A percentile compares a stretch with the other conserved stretches of the same genome.
Conservation (phyloP, 2,797 vertebrate species). For the Bucorvus abyssinicus region DNA sequence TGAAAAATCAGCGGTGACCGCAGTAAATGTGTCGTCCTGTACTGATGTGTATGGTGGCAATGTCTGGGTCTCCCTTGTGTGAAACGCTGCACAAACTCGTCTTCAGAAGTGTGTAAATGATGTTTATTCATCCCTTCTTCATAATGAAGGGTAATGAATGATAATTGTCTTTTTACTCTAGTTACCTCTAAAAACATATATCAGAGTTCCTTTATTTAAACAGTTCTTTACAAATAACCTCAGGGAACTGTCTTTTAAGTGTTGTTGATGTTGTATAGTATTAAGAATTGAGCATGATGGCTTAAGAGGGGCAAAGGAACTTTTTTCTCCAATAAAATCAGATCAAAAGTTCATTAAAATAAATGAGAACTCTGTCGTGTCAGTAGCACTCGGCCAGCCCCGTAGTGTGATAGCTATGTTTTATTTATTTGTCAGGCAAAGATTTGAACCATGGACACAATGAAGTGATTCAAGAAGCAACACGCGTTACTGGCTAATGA, state of each 20-base stretch:
- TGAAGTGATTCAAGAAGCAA: conserved; percentile 38
- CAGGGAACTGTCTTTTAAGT: background rate
- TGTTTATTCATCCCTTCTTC: background rate
- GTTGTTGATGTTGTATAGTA: rapidly evolving
- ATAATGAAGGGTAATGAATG: background rate
- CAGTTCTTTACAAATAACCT: background rate
- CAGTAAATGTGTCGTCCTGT: rapidly evolving
- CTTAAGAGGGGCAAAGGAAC: background rate
- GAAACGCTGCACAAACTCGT: background rate
- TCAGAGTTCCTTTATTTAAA: background rate
- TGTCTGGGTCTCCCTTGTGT: background rate
- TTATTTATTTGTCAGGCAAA: background rate
- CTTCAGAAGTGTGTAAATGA: background rate
- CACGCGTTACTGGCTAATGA: conserved; percentile 17
- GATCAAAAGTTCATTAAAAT: background rate
- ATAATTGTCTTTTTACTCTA: background rate
- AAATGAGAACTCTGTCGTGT: background rate
- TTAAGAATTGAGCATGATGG: background rate
- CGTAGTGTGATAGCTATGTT: background rate
- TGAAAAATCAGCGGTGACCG: background rate
- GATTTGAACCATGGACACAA: conserved; percentile 32
- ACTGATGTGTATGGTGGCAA: too few species aligned
- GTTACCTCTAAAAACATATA: background rate
- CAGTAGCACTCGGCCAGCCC: background rate
- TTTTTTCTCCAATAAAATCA: background rate